Percentiles rank a stretch among this genome's conserved stretches.
Conservation (phyloP, 2,113 vertebrate genomes). For the Accipiter cooperii region DNA sequence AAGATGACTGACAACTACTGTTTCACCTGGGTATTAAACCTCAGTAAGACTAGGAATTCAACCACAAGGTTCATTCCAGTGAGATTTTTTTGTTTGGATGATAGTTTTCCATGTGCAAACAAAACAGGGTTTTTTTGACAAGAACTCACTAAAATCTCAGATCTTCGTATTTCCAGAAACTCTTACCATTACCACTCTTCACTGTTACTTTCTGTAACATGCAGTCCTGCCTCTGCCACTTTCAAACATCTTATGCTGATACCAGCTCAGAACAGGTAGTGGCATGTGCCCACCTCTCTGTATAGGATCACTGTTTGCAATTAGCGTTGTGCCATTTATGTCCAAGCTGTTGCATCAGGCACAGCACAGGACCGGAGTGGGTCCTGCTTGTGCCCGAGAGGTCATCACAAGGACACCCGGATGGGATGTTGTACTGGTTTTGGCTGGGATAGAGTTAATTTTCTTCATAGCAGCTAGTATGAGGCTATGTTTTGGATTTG, state of each 20-base stretch:
- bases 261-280: accelerated
- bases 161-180: neutral
- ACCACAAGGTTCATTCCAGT: neutral
- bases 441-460: no score
- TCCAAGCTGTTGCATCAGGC: neutral
- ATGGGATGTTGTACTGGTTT: neutral
- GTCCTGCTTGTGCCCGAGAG: neutral
- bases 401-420: neutral
- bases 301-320: neutral
- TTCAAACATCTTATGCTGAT: neutral
- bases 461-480: no score
- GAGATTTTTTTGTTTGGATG: neutral
- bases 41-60: neutral
- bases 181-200: neutral
- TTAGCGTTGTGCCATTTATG: neutral
- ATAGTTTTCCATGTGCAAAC: neutral
- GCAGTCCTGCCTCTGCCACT: neutral
- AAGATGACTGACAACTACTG: neutral
- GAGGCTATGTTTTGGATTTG: no score
- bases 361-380: neutral
- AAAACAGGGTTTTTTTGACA: neutral
- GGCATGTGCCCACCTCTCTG: neutral
- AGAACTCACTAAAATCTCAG: neutral
- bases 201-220: neutral
- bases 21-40: neutral